Evolutionary conservation across 2,888 invertebrate species (phyloP).

Genomic region (Arctia plantaginis): DNA sequence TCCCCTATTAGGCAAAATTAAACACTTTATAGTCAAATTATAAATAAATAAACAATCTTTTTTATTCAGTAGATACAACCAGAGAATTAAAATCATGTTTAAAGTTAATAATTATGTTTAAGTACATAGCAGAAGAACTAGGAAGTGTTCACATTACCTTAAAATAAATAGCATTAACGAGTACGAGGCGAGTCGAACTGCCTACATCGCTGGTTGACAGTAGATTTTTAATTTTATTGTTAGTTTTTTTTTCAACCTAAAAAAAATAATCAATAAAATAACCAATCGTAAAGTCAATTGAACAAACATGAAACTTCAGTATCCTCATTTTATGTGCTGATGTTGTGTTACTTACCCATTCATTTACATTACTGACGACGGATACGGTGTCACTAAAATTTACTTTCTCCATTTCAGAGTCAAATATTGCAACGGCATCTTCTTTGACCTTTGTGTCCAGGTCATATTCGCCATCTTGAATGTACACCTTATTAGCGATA

Average conservation of each 20-base stretch:
- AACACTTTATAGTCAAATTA: neutral
- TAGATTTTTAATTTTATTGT: slow-evolving; percentile 92
- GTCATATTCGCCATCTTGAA: slow-evolving; percentile 82
- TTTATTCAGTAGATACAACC: neutral
- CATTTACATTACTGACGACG: slow-evolving; percentile 89
- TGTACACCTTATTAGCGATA: slow-evolving; percentile 91
- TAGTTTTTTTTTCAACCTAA: slow-evolving; percentile 90
- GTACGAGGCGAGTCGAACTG: slow-evolving; percentile 88
- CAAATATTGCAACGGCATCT: slow-evolving; percentile 87
- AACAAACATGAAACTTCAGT: neutral
- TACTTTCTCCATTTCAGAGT: slow-evolving; percentile 87
- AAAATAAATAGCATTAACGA: slow-evolving; percentile 96
- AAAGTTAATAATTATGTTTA: too few species aligned
- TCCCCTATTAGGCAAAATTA: slow-evolving; percentile 74
- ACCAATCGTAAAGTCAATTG: neutral
- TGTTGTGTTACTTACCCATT: slow-evolving; percentile 87
- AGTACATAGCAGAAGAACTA: neutral
- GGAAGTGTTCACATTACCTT: slow-evolving; percentile 87
- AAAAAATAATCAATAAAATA: slow-evolving; percentile 25
- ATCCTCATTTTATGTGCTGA: neutral
- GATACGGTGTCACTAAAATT: slow-evolving; percentile 85
- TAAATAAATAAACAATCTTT: neutral
- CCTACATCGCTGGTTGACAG: slow-evolving; percentile 86
- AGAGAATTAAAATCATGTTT: too few species aligned
- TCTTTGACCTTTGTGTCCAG: slow-evolving; percentile 85